Conservation (phyloP, 2,113 vertebrate species). For the Microcebus murinus region DNA sequence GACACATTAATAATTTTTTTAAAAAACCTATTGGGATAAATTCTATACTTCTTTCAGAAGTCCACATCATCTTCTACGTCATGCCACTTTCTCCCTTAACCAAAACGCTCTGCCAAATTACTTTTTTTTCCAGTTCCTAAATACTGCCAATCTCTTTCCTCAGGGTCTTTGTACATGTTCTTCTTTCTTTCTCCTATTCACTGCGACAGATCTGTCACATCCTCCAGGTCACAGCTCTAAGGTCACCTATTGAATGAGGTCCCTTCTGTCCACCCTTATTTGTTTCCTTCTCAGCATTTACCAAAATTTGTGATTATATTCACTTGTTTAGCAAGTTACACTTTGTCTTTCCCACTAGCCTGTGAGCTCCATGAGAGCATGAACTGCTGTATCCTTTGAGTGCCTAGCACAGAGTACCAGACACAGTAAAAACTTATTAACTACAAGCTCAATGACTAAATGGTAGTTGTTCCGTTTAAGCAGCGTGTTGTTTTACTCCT, state of each 20-base stretch:
- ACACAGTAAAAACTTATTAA: background rate
- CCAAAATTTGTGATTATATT: background rate
- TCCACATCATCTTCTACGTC: background rate
- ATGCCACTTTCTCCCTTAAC: background rate
- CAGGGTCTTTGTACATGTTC: background rate
- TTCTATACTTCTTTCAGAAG: background rate
- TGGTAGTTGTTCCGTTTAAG: background rate
- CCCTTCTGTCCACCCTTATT: background rate
- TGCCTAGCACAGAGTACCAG: background rate
- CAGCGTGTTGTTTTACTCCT: background rate
- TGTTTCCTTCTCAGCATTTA: background rate
- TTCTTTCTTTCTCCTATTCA: background rate
- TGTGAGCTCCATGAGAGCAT: background rate
- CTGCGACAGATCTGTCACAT: background rate
- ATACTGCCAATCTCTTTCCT: background rate
- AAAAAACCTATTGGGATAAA: background rate
- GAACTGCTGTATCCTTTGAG: background rate
- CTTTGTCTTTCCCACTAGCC: background rate
- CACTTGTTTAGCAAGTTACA: background rate
- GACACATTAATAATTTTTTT: background rate
- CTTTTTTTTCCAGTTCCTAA: background rate
- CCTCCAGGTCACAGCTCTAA: background rate
- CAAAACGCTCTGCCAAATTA: background rate
- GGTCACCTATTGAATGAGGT: background rate
- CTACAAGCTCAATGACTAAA: background rate